phyloP scores from a whole-genome alignment of 2,888 invertebrate species.

The Dynastes grantii region DNA sequence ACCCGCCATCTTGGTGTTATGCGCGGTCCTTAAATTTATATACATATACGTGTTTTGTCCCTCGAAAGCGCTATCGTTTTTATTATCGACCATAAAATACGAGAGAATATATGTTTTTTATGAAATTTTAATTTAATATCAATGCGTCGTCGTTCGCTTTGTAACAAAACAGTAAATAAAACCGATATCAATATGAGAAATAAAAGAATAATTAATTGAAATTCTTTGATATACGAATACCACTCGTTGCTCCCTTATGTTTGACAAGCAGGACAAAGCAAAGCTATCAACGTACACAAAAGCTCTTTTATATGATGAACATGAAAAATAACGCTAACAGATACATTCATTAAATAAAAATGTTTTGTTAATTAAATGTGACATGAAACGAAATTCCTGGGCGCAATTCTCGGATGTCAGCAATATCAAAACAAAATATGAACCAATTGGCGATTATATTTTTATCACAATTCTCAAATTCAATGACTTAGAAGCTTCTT shows the following conservation, averaged over 20 bases:
- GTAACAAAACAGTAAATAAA: slow-evolving; percentile 29
- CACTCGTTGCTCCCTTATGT: neutral
- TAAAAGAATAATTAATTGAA: slow-evolving; percentile 11
- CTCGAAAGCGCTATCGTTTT: slow-evolving; percentile 3
- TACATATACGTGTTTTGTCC: slow-evolving; percentile 21
- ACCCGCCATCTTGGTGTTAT: neutral
- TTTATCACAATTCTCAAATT: too few relatives aligned
- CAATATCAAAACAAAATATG: too few relatives aligned
- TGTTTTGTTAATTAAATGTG: too few relatives aligned
- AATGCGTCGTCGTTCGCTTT: neutral
- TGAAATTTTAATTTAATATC: slow-evolving; percentile 33
- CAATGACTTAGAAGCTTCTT: too few relatives aligned
- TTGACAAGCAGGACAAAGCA: neutral
- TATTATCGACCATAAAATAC: slow-evolving; percentile 15
- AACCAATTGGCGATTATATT: too few relatives aligned
- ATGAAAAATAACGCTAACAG: too few relatives aligned
- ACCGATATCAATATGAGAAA: neutral
- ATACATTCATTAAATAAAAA: too few relatives aligned
- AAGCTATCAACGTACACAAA: neutral
- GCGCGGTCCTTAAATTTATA: slow-evolving; percentile 6
- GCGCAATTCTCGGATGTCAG: too few relatives aligned
- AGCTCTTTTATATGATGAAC: too few relatives aligned
- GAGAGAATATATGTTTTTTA: slow-evolving; percentile 12
- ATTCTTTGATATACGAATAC: neutral
- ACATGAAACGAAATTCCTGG: too few relatives aligned